A percentile compares a stretch with the other conserved stretches of the same genome.
Evolutionary conservation across 2,888 invertebrate species (phyloP).

Genomic region (Euproctis similis): DNA sequence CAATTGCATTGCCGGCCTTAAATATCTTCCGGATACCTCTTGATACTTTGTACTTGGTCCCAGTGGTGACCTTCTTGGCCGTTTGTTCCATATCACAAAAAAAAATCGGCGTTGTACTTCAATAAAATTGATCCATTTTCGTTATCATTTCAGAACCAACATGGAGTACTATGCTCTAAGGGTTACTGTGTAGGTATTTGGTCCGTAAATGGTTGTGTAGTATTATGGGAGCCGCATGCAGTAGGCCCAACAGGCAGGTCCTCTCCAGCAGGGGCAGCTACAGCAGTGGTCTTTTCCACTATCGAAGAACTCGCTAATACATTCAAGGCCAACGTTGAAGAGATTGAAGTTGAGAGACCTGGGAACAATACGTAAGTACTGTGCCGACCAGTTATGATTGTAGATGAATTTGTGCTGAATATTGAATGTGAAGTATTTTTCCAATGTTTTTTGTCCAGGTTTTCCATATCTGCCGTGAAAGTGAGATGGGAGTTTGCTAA

Average conservation of each 20-base stretch:
- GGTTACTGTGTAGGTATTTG: conserved; percentile 57
- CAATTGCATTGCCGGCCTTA: no score
- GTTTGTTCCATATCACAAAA: no score
- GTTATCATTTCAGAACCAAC: conserved; percentile 38
- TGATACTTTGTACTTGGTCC: no score
- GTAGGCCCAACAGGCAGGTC: conserved; percentile 45
- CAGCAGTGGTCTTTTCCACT: conserved; percentile 35
- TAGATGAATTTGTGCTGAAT: neutral
- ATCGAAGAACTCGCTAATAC: conserved; percentile 44
- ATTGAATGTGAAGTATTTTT: neutral
- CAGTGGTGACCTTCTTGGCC: no score
- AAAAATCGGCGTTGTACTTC: no score
- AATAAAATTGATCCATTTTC: no score
- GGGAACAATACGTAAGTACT: conserved; percentile 46
- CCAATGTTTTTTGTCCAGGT: conserved; percentile 30
- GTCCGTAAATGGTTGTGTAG: conserved; percentile 31
- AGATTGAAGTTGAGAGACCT: conserved; percentile 24
- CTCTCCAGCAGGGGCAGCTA: conserved; percentile 47
- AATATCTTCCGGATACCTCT: no score
- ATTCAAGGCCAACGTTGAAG: conserved; percentile 38
- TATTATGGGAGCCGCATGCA: conserved; percentile 56
- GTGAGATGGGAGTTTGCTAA: conserved; percentile 57
- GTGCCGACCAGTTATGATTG: neutral
- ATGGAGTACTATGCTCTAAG: conserved; percentile 57
- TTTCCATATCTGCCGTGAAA: conserved; percentile 45